A percentile compares a stretch with the other conserved stretches of the same genome.
phyloP scores from a whole-genome alignment of 2,797 vertebrate species.

The Eremophila alpestris region DNA sequence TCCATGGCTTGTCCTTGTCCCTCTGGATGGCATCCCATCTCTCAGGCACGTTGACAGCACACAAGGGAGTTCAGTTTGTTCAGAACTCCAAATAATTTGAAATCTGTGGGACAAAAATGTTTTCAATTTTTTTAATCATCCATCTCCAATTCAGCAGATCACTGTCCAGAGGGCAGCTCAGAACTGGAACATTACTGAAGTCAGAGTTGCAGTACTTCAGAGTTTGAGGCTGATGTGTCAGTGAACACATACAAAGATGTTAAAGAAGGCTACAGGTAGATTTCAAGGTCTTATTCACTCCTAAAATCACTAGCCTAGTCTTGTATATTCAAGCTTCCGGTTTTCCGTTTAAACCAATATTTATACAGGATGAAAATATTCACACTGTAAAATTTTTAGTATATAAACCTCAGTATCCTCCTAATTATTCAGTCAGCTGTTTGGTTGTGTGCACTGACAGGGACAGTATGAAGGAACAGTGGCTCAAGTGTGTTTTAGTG shows the following conservation, averaged over 20 bases:
- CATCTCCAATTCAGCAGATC: not conserved
- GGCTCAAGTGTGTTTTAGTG: conserved; percentile 20
- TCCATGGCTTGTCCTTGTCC: not conserved
- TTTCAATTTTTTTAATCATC: not conserved
- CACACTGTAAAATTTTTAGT: conserved; percentile 42
- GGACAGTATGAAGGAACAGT: conserved; percentile 32
- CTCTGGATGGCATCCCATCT: not conserved
- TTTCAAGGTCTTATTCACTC: conserved; percentile 58
- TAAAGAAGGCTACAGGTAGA: conserved; percentile 39
- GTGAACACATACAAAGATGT: conserved; percentile 9
- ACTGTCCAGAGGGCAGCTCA: not conserved
- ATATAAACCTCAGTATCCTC: conserved; percentile 11
- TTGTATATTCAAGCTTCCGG: conserved; percentile 42
- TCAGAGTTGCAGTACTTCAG: not conserved
- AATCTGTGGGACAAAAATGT: not conserved
- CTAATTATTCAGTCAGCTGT: conserved; percentile 42
- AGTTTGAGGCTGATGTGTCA: not conserved
- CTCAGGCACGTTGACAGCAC: not conserved
- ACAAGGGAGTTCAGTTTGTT: not conserved
- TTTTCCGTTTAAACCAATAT: conserved; percentile 55
- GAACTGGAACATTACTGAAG: not conserved
- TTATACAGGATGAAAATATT: conserved; percentile 59
- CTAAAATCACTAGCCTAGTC: not conserved
- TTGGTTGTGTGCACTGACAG: conserved; percentile 9
- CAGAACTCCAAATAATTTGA: not conserved